Conservation (phyloP, 2,797 vertebrate species). For the Okamejei kenojei region DNA sequence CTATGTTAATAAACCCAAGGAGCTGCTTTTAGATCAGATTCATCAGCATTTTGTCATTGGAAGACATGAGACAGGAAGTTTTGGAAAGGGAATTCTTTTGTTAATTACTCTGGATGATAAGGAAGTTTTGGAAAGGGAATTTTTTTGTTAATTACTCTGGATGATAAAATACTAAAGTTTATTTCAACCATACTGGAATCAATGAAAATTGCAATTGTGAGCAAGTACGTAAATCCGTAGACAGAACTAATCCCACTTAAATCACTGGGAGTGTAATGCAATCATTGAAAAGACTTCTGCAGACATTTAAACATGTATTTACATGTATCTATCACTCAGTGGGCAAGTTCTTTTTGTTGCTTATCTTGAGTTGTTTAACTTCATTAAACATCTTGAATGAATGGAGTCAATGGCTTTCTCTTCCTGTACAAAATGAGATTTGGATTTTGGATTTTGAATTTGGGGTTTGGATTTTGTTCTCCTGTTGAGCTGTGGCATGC, state of each 20-base stretch:
- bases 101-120: conserved; percentile 2
- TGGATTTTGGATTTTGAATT: too few relatives aligned
- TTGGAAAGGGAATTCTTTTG: neutral
- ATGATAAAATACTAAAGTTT: neutral
- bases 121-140: neutral
- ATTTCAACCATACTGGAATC: neutral
- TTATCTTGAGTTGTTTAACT: conserved; percentile 13
- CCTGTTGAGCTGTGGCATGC: neutral
- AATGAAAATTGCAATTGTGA: neutral
- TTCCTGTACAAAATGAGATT: neutral
- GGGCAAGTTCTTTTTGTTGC: conserved; percentile 2
- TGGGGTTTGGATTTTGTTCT: neutral
- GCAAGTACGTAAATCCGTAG: neutral
- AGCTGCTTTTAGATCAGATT: too few relatives aligned
- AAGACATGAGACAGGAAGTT: neutral
- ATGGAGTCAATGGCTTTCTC: conserved; percentile 4
- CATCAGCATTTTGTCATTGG: neutral
- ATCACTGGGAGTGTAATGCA: neutral
- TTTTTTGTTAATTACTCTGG: conserved; percentile 5
- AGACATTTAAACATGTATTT: conserved; percentile 8
- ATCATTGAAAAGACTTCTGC: neutral
- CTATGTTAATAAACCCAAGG: too few relatives aligned
- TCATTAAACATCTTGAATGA: conserved; percentile 11
- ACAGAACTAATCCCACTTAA: neutral
- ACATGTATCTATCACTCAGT: conserved; percentile 14